Base-by-base conservation (phyloP, 37 sponge, comb jelly and placozoan species). In the Aplysina aerophoba region DNA sequence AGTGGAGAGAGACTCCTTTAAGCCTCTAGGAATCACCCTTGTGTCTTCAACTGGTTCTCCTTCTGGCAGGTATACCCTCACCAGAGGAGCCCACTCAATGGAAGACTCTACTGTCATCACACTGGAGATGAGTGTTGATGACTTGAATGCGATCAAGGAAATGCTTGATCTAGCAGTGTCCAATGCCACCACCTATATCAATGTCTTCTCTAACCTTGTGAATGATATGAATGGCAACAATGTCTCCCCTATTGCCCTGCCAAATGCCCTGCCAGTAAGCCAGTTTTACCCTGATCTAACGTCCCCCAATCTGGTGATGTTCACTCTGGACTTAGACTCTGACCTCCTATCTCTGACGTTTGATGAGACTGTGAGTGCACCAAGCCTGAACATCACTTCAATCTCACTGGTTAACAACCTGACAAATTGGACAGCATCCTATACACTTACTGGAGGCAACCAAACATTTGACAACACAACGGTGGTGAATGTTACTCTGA, bases 321-420 rank as follows among this genome's bases (percentile, higher is more conserved):
- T 94, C 85, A 84, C 87, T 56, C 73, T 97, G 0, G 87, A 97
- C 57, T 63, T 97, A 85, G 90, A 90, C 41, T 31, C 85, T 14
- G 93, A 97, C 74, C 50, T 53, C 0, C 84, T 97, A 16, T 68
- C 67, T 27, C 83, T 97, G 27, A 97, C 97, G 0, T 97, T 97
- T 85, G 88, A 79, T 55, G 97, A 97, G 71, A 97, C 97, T 0
- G 90, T 97, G 20, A 27, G 67, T 25, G 80, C 86, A 33, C 83
- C 89, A 19, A 73, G 87, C 13, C 69, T 95, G 57, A 73, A 88
- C 30, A 67, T 92, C 30, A 90, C 95, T 22, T 78, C 40, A 19
- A 85, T 97, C 22, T 63, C 89, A 5, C 77, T 97, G 27, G 84
- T 77, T 22, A 59, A 87, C 81, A 60, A n/a, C 54, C 15, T 36